Conservation (phyloP, 2,888 invertebrate genomes). For the Lasioglossum lativentre region DNA sequence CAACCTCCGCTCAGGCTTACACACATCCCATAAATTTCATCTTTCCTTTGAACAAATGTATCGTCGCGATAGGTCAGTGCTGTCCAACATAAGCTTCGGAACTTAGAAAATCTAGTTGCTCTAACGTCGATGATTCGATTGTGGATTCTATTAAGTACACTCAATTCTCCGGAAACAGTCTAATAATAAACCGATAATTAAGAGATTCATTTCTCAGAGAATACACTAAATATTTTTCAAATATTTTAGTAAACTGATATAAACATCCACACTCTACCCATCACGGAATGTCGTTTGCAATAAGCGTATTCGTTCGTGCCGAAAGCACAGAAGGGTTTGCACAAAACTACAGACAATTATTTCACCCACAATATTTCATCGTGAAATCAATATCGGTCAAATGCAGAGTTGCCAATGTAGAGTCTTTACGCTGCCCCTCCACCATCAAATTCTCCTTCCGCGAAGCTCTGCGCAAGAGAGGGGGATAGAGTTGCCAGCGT, state of each 20-base stretch:
- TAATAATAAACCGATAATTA: neutral
- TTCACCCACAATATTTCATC: too few relatives aligned
- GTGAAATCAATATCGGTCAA: too few relatives aligned
- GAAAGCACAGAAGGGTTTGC: neutral
- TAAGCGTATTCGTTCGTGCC: neutral
- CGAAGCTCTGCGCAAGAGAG: too few relatives aligned
- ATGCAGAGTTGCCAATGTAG: too few relatives aligned
- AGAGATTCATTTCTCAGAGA: too few relatives aligned
- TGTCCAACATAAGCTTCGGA: neutral
- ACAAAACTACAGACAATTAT: too few relatives aligned
- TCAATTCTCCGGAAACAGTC: neutral
- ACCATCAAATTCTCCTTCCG: too few relatives aligned
- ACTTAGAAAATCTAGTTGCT: neutral
- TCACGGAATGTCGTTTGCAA: neutral
- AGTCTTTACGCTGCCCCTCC: too few relatives aligned
- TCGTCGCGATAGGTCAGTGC: neutral
- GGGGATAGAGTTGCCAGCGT: too few relatives aligned
- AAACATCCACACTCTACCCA: neutral
- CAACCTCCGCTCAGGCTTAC: constrained; percentile 9
- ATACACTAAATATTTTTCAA: neutral
- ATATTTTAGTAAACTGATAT: neutral
- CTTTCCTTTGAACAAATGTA: neutral
- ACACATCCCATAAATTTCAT: neutral
- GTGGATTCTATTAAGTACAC: neutral
- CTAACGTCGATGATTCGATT: neutral